A percentile compares a stretch with the other conserved stretches of the same genome.
Evolutionary conservation across 1,140 invertebrate species (phyloP).

Genomic region (Gonatopus flavifemur): DNA sequence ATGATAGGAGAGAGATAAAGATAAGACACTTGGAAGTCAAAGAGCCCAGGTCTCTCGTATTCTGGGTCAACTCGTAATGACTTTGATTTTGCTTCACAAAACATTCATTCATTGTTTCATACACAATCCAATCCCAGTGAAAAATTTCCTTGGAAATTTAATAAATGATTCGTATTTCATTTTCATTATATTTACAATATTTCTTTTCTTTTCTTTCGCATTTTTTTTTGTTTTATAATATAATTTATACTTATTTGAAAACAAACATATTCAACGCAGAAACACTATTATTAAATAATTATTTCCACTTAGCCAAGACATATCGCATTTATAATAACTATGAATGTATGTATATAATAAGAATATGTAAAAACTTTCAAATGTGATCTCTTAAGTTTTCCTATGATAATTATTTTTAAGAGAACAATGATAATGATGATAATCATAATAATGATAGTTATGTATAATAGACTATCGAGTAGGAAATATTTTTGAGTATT

Average conservation of each 20-base stretch:
- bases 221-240: slow-evolving; percentile 36
- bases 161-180: slow-evolving; percentile 39
- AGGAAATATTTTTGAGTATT: slow-evolving; percentile 56
- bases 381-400: slow-evolving; percentile 34
- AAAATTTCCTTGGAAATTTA: no score
- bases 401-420: slow-evolving; percentile 31
- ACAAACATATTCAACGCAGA: slow-evolving; percentile 39
- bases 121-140: no score
- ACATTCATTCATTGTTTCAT: slow-evolving; percentile 43
- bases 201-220: no score
- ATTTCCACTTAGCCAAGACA: slow-evolving; percentile 35
- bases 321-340: slow-evolving; percentile 34
- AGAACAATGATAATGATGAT: slow-evolving; percentile 32
- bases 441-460: slow-evolving; percentile 40
- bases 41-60: slow-evolving; percentile 34
- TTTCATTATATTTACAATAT: slow-evolving; percentile 47
- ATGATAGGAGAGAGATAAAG: slow-evolving; percentile 39
- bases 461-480: slow-evolving; percentile 48
- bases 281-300: slow-evolving; percentile 47
- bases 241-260: slow-evolving; percentile 40
- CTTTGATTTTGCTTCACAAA: slow-evolving; percentile 49
- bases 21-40: slow-evolving; percentile 54
- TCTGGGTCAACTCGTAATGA: slow-evolving; percentile 36
- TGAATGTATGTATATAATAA: slow-evolving; percentile 41
- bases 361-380: slow-evolving; percentile 56